Conservation (phyloP, 2,888 invertebrate species). For the Sinhomidia bicolor region DNA sequence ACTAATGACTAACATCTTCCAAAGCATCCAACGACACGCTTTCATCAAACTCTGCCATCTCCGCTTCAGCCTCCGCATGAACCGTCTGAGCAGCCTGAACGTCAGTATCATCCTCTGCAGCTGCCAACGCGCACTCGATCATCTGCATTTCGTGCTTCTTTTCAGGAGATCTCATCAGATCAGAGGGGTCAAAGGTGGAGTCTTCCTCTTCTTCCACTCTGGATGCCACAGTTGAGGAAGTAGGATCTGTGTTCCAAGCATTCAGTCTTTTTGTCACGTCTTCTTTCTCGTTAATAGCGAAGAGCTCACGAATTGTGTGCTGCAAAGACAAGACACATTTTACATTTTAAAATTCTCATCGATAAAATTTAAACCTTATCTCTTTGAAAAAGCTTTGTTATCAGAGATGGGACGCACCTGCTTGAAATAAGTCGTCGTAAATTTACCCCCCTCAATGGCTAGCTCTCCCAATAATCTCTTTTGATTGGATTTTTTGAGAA, state of each 20-base stretch:
- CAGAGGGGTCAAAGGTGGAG: constrained; percentile 6
- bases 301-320: constrained; percentile 34
- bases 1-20: background rate
- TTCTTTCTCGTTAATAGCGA: constrained; percentile 36
- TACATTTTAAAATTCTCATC: no score
- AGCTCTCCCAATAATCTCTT: constrained; percentile 97
- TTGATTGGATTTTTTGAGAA: constrained; percentile 98
- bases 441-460: constrained; percentile 99
- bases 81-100: constrained; percentile 88
- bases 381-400: no score
- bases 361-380: no score
- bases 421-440: constrained; percentile 98
- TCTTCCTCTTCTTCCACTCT: constrained; percentile 39
- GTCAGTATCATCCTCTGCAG: constrained; percentile 97
- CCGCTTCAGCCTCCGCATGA: constrained; percentile 91
- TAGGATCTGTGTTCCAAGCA: background rate
- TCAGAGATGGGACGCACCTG: constrained; percentile 84
- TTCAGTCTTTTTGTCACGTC: constrained; percentile 44
- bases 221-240: background rate
- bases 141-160: constrained; percentile 65
- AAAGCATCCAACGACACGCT: background rate
- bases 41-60: constrained; percentile 44
- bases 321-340: background rate
- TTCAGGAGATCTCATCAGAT: constrained; percentile 60
- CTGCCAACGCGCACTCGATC: constrained; percentile 90